Conservation (phyloP, 1,140 invertebrate species). For the Nilaparvata lugens region DNA sequence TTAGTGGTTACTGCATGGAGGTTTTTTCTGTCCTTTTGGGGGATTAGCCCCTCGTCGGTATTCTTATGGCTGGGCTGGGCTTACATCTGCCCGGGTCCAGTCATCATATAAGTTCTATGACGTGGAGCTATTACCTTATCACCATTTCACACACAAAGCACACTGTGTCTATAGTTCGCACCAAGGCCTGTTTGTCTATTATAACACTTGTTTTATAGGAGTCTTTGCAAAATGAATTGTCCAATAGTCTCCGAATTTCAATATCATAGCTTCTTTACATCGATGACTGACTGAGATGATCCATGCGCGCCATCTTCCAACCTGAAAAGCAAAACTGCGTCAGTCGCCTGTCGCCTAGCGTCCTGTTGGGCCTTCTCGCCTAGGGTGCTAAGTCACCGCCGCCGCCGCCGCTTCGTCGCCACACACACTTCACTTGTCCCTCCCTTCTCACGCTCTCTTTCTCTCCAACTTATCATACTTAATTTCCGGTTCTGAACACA, state of each 20-base stretch:
- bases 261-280: constrained; percentile 5
- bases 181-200: neutral
- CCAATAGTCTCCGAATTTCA: constrained; percentile 1
- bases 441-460: neutral
- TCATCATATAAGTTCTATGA: constrained; percentile 8
- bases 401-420: neutral
- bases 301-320: neutral
- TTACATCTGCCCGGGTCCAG: constrained; percentile 13
- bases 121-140: neutral
- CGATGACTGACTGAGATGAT: neutral
- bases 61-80: constrained; percentile 3
- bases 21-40: constrained; percentile 13
- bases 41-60: constrained; percentile 9
- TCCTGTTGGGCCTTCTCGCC: no score
- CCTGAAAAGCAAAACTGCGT: neutral
- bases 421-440: neutral
- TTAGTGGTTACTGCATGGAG: constrained; percentile 19
- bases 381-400: neutral
- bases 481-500: no score
- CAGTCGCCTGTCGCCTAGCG: no score
- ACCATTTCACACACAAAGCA: neutral
- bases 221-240: constrained; percentile 2
- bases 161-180: neutral
- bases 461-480: neutral
- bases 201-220: constrained; percentile 1